These are phyloP conservation scores for Gymnocheta viridis DNA, from an alignment of 2,888 invertebrate species.

Conservation along the genomic window DNA sequence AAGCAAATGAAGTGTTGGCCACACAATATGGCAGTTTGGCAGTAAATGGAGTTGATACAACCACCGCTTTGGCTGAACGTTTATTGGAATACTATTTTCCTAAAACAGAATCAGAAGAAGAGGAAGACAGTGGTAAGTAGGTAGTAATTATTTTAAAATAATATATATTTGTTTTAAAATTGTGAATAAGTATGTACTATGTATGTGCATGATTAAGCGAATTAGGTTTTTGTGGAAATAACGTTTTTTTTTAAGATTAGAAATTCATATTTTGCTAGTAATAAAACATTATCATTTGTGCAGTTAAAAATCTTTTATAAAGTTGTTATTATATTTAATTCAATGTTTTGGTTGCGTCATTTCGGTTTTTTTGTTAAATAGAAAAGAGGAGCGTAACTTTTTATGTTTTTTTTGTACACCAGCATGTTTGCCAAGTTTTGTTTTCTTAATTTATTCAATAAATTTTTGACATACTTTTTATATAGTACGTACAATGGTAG, in stretches of 20 bases:
- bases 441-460: conserved; percentile 4
- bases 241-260: neutral
- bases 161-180: neutral
- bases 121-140: conserved; percentile 82
- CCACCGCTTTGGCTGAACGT: conserved; percentile 87
- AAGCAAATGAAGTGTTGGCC: conserved; percentile 87
- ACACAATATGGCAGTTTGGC: conserved; percentile 88
- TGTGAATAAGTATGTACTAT: neutral
- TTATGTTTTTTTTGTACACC: neutral
- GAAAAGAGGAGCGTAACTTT: conserved; percentile 47
- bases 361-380: no score
- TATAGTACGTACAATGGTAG: neutral
- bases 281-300: neutral
- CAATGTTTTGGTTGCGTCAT: conserved; percentile 40
- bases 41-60: conserved; percentile 86
- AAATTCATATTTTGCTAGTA: no score
- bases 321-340: neutral
- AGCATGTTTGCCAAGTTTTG: conserved; percentile 26
- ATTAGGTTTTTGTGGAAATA: neutral
- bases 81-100: conserved; percentile 90
- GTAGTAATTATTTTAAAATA: neutral
- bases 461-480: conserved; percentile 45
- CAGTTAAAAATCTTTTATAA: neutral
- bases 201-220: no score
- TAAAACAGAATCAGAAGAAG: conserved; percentile 84